Evolutionary conservation across 2,797 vertebrate species (phyloP), one percentile per base, ranked within the genome.

Genomic region (Tangara arthus): DNA sequence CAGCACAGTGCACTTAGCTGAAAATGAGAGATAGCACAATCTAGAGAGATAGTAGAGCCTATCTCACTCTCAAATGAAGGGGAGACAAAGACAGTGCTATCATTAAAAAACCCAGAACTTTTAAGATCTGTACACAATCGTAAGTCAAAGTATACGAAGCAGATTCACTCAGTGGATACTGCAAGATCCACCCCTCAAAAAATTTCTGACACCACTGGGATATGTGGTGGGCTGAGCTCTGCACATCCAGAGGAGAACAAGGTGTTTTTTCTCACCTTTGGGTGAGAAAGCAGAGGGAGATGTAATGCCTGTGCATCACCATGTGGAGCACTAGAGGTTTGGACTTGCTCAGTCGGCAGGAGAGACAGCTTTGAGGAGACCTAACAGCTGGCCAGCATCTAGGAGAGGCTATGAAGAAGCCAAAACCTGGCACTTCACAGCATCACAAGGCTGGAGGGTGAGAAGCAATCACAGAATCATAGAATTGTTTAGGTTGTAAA

Each of bases 191-290:
- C 4, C 13, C 15, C 17, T 77, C 59, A 26, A 55, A 78, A 78
- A 57, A 13, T 6, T 47, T 46, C 26, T 50, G 49, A 44, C 7
- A 9, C 12, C 12, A 44, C 35, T 30, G 57, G 26, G 13, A 78
- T 81, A 19, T 32, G 28, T 0, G 0, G 8, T 18, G 22, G 16
- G 9, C 22, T 91, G 69, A 89, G 27, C 12, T 35, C 30, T 4
- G 1, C 12, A 4, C 0, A 2, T 17, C 9, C 39, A 13, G 3
- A 13, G 11, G 6, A 37, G 20, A 12, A 44, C 6, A 7, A 37
- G 5, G 9, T 72, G 11, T 1, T 76, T 82, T 82, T 65, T 15
- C 42, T 92, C 34, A 56, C 11, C 15, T 68, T 59, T 57, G 6
- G 23, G 13, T 27, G n/a, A 49, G 21, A 44, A 84, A 72, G 26